Base-by-base conservation (phyloP, 2,888 invertebrate species). In the Metopia argyrocephala region DNA sequence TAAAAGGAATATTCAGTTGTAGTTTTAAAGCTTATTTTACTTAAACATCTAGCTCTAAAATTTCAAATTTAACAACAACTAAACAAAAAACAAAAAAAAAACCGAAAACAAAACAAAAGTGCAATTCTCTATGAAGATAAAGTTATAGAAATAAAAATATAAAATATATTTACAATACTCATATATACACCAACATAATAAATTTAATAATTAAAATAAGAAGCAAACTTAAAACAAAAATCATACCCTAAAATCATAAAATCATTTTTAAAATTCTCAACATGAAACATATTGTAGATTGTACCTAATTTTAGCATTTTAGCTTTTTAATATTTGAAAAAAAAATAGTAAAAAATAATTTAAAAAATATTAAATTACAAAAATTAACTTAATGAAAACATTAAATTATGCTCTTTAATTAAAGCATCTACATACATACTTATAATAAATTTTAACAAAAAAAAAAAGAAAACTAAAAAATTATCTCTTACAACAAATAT, bases 231-330 rank as follows among this genome's bases (percentile, higher is more conserved):
- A 38, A 59, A 31, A 28, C n/a, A 18, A 31, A 20, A 54, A 66
- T 54, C 54, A 54, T 54, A 25, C 18, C 18, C 27, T 28, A 27
- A 54, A 64, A 70, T 48, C 64, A 64, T 21, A 25, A 59, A 70
- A 56, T 48, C 64, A 70, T 57, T 50, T 21, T 21, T 20, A 71
- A 78, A n/a, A n/a, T n/a, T n/a, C n/a, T 59, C 46, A 54, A 54
- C 66, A 61, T 66, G 46, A 78, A 73, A 73, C 78, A 78, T 78
- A 78, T 78, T 78, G 81, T 81, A 81, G 81, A 81, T 78, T 54
- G 81, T 81, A 81, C 81, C 81, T 81, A 81, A 81, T 81, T 81
- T 78, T 81, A 81, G 81, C 78, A 62, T 75, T 75, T 81, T 81
- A 75, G 74, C 78, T 78, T 75, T 65, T 54, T 73, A 76, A 54